phyloP scores from a whole-genome alignment of 2,888 invertebrate species.

The Polydesmus complanatus region DNA sequence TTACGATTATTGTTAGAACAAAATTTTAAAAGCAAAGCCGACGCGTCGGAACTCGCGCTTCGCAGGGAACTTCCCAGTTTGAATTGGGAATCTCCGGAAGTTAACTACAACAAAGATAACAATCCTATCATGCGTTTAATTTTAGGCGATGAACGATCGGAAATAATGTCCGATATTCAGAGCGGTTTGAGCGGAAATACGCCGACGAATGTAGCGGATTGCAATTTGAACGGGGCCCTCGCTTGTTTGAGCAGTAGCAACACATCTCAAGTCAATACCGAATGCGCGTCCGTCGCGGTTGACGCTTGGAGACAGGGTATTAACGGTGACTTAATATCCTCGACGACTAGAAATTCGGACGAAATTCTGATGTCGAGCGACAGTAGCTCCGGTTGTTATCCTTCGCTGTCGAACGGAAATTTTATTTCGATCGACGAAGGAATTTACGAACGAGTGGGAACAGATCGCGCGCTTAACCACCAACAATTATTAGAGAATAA shows the following conservation, averaged over 20 bases:
- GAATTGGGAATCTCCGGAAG: not conserved
- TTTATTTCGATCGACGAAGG: not conserved
- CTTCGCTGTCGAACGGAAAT: not conserved
- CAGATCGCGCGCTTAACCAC: not conserved
- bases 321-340: not conserved
- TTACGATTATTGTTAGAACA: constrained; percentile 54
- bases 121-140: not conserved
- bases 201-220: no score
- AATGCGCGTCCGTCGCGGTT: not conserved
- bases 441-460: not conserved
- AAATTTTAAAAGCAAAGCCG: constrained; percentile 38
- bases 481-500: not conserved
- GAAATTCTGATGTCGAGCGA: constrained; percentile 39
- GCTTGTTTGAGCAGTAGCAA: not conserved
- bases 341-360: constrained; percentile 15
- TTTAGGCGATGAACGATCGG: not conserved
- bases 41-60: not conserved
- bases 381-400: constrained; percentile 22
- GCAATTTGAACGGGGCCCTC: not conserved
- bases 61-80: not conserved
- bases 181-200: not conserved
- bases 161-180: not conserved
- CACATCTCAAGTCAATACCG: not conserved
- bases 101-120: not conserved
- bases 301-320: not conserved